These are phyloP conservation scores for Hippocampus abdominalis DNA, from an alignment of 2,113 vertebrate genomes.

Conservation along the genomic window DNA sequence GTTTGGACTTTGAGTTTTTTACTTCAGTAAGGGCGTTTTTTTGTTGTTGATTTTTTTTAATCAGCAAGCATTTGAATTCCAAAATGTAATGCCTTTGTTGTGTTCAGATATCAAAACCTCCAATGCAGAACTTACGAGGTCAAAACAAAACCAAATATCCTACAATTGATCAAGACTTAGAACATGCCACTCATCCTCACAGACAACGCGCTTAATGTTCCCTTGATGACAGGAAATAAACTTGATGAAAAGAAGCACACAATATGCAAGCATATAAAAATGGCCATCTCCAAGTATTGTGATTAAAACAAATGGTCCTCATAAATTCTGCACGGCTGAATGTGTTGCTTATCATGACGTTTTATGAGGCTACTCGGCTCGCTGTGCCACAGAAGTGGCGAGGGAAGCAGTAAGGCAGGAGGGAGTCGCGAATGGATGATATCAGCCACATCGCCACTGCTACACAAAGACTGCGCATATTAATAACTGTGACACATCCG, in stretches of 20 bases:
- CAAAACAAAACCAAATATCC: neutral
- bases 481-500: constrained; percentile 99
- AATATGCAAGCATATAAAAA: constrained; percentile 71
- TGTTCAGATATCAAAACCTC: neutral
- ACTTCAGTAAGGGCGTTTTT: too few relatives aligned
- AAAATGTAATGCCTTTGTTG: neutral
- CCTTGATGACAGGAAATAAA: constrained; percentile 15
- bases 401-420: constrained; percentile 13
- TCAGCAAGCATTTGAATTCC: neutral
- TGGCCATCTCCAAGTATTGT: constrained; percentile 70
- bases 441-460: constrained; percentile 96
- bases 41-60: too few relatives aligned
- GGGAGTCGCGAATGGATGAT: constrained; percentile 75
- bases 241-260: constrained; percentile 39
- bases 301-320: constrained; percentile 86
- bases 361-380: constrained; percentile 89
- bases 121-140: neutral
- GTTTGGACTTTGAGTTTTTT: neutral
- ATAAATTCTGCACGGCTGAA: constrained; percentile 91
- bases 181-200: neutral
- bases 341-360: constrained; percentile 99
- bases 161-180: neutral
- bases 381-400: constrained; percentile 43
- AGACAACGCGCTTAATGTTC: constrained; percentile 15
- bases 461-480: constrained; percentile 89